Percentiles rank a stretch among this genome's conserved stretches.
These are phyloP conservation scores for Leptodactylus fallax DNA, from an alignment of 2,797 vertebrate genomes.

Conservation along the genomic window DNA sequence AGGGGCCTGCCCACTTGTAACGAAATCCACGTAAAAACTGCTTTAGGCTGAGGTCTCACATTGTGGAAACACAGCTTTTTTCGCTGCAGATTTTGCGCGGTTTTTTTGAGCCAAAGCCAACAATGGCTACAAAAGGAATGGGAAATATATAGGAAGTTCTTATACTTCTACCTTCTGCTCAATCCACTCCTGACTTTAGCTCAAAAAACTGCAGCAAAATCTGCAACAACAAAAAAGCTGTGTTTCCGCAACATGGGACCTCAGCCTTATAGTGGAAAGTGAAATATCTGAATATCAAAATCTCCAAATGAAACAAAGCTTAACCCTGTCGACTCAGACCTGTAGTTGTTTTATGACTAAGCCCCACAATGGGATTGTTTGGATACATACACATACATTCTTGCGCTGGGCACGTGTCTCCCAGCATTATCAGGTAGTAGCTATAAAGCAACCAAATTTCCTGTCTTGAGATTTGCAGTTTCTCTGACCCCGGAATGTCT, in stretches of 20 bases:
- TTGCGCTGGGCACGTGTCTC: slow-evolving; percentile 60
- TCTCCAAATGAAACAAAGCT: background rate
- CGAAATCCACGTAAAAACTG: background rate
- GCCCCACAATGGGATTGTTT: background rate
- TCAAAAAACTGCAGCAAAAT: too few relatives aligned
- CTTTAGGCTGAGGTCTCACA: too few relatives aligned
- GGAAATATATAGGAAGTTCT: too few relatives aligned
- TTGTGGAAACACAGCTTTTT: too few relatives aligned
- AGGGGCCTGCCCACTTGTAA: background rate
- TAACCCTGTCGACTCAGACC: background rate
- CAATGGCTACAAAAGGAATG: too few relatives aligned
- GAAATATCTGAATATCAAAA: background rate
- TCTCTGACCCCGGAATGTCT: slow-evolving; percentile 74
- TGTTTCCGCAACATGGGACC: too few relatives aligned
- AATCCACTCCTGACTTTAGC: too few relatives aligned
- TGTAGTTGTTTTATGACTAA: background rate
- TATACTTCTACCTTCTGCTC: too few relatives aligned
- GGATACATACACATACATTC: background rate
- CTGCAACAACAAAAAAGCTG: too few relatives aligned
- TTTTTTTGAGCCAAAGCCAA: too few relatives aligned
- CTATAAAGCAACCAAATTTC: slow-evolving; percentile 67
- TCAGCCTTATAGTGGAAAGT: background rate
- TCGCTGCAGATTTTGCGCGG: too few relatives aligned
- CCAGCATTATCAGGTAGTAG: slow-evolving; percentile 67
- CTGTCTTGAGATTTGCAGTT: slow-evolving; percentile 71